Base-by-base conservation (phyloP, 1,140 invertebrate species). In the Ceratina japonica region DNA sequence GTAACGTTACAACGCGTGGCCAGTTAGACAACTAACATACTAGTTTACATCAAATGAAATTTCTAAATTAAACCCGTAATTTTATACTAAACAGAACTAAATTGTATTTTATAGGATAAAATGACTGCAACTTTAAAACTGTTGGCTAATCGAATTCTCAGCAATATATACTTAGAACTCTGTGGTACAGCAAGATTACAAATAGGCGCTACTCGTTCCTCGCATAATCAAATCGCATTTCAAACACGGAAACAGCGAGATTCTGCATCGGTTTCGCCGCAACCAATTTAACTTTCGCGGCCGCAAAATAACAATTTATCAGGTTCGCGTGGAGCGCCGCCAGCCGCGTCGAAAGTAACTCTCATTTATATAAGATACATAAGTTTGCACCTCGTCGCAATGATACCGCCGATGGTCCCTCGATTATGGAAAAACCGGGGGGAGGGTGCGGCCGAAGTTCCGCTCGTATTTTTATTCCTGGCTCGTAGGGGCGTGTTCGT, bases 331-430 rank as follows among this genome's bases (percentile, higher is more conserved):
- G 69, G 80, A 81, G 51, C 71, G 52, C 51, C 74, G 80, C 80
- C 70, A 81, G 49, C 54, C 12, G 18, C 75, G n/a, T 16, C 49
- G 66, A 61, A 71, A 77, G 56, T 78, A 61, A 79, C 63, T 65
- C 37, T 18, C 59, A n/a, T n/a, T n/a, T 56, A 79, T 79, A 81
- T 37, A 37, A 37, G 37, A 37, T 81, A 73, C 73, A 68, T 76
- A 79, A 51, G 69, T 81, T 79, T 54, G 31, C 80, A 65, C 69
- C 76, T 81, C 80, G 77, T 81, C 79, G 68, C 76, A n/a, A 61
- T 18, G 49, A 69, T 22, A 12, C 1, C 54, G 15, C 27, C 24
- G 31, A 31, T 31, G 54, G 2, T 51, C 61, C 37, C 58, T 31
- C 63, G 77, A 75, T 79, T 79, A 74, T 51, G 31, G 22, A 27